Conservation (phyloP, 2,113 vertebrate genomes). For the Labeo catla region DNA sequence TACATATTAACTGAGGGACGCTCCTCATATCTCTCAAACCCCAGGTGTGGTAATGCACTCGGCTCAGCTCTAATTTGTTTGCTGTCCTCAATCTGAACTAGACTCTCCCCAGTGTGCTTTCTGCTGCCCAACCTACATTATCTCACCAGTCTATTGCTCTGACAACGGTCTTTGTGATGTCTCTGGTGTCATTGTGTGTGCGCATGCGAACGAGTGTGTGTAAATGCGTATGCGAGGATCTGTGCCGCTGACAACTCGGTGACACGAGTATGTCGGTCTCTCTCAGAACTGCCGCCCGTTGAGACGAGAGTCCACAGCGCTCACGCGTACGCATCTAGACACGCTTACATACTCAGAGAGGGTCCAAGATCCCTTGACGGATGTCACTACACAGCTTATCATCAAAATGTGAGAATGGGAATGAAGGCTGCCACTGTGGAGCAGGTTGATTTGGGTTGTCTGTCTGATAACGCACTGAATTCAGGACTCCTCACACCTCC, state of each 20-base stretch:
- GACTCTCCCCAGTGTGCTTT: conserved; percentile 8
- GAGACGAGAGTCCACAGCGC: conserved; percentile 55
- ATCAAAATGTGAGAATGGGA: conserved; percentile 56
- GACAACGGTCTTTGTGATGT: conserved; percentile 41
- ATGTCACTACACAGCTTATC: conserved; percentile 39
- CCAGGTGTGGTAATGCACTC: conserved; percentile 58
- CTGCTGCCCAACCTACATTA: conserved; percentile 13
- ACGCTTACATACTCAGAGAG: conserved; percentile 27
- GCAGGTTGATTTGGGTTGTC: conserved; percentile 32
- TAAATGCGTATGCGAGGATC: conserved; percentile 3
- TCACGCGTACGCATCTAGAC: conserved; percentile 29
- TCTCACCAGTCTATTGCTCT: conserved; percentile 45
- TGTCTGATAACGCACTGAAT: conserved; percentile 12
- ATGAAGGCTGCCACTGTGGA: conserved; percentile 6
- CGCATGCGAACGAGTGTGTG: conserved; percentile 52
- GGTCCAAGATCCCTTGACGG: conserved; percentile 43
- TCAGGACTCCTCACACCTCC: conserved; percentile 37
- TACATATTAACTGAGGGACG: conserved; percentile 27
- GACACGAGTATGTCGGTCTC: conserved; percentile 60
- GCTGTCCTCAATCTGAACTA: conserved; percentile 50
- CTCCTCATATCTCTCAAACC: conserved; percentile 37
- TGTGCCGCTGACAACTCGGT: conserved; percentile 50
- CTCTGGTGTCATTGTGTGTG: conserved; percentile 58
- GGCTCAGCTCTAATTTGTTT: conserved; percentile 52
- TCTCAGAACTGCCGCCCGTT: conserved; percentile 49